Evolutionary conservation across 2,797 vertebrate species (phyloP).

Genomic region (Onychomys torridus): DNA sequence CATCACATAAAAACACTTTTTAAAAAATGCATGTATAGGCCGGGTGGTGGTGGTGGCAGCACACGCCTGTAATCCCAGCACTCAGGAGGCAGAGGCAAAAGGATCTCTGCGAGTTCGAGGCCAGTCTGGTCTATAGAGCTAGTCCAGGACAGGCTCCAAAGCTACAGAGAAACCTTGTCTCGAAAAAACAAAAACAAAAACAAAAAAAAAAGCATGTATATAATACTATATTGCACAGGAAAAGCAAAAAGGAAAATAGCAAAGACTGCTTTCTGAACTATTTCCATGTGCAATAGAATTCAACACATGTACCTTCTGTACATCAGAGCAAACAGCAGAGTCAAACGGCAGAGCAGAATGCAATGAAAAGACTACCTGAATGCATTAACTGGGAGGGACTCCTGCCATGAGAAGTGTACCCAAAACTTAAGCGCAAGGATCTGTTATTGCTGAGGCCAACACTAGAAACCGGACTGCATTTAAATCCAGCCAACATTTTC

Average conservation of each 20-base stretch:
- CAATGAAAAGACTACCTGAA: neutral
- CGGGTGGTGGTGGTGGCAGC: too few relatives aligned
- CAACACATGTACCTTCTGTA: neutral
- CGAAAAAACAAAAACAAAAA: too few relatives aligned
- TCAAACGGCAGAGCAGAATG: neutral
- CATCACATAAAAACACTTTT: neutral
- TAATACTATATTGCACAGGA: neutral
- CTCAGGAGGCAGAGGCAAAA: too few relatives aligned
- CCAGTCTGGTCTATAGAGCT: too few relatives aligned
- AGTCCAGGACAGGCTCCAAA: too few relatives aligned
- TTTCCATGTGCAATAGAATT: conserved; percentile 21
- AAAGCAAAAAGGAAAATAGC: neutral
- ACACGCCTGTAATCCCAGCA: too few relatives aligned
- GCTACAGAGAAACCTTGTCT: too few relatives aligned
- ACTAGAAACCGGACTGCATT: neutral
- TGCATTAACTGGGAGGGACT: neutral
- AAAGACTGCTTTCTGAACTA: conserved; percentile 13
- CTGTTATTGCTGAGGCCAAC: neutral
- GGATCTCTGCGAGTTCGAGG: too few relatives aligned
- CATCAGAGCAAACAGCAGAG: conserved; percentile 16
- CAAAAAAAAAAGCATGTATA: neutral
- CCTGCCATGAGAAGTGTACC: neutral
- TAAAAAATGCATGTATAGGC: neutral
- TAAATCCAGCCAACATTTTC: conserved; percentile 13
- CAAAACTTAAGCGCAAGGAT: neutral